phyloP scores from a whole-genome alignment of 2,888 invertebrate species.

The Epinotia bilunana region DNA sequence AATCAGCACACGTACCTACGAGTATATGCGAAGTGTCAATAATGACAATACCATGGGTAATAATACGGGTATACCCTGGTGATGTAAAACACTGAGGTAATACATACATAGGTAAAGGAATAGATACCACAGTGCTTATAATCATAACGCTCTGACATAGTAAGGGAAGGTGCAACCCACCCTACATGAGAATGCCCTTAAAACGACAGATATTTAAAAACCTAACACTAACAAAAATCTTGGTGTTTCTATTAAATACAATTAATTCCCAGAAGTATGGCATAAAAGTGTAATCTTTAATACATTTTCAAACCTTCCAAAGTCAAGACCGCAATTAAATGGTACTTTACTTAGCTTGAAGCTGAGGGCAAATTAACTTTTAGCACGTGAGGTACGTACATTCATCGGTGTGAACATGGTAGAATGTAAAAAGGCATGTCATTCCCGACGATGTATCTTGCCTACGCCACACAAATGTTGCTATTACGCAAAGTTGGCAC shows the following conservation, averaged over 20 bases:
- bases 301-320: slow-evolving; percentile 23
- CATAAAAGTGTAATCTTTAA: neutral
- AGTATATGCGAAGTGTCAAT: slow-evolving; percentile 7
- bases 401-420: neutral
- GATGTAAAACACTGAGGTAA: neutral
- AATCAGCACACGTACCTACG: slow-evolving; percentile 7
- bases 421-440: no score
- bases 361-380: slow-evolving; percentile 26
- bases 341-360: slow-evolving; percentile 20
- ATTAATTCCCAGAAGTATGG: neutral
- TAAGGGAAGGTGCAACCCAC: no score
- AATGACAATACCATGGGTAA: slow-evolving; percentile 12
- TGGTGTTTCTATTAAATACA: neutral
- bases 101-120: neutral
- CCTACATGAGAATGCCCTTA: no score
- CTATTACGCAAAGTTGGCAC: no score
- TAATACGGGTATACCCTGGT: no score
- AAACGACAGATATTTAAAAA: neutral
- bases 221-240: neutral
- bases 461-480: no score
- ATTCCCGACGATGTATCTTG: no score
- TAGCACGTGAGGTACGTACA: slow-evolving; percentile 6
- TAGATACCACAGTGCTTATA: no score
- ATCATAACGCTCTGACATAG: no score
- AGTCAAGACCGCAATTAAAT: slow-evolving; percentile 22